These are phyloP conservation scores for Formica exsecta DNA, from an alignment of 1,140 invertebrate genomes.

Conservation along the genomic window DNA sequence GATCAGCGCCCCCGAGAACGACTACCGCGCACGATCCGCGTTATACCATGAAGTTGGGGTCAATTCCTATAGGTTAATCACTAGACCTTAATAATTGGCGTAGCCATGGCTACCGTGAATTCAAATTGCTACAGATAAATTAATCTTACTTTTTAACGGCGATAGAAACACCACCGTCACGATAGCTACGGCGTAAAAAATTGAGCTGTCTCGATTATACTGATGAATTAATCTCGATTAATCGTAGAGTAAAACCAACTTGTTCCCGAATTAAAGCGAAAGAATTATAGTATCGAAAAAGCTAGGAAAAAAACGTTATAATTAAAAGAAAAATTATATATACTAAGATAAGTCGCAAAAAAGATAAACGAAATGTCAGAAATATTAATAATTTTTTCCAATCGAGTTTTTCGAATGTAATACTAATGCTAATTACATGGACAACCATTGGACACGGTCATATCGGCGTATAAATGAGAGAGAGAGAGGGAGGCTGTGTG, in stretches of 20 bases:
- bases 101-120: not conserved
- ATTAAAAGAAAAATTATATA: not conserved
- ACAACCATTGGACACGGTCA: no score
- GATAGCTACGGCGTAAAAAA: not conserved
- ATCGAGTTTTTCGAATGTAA: not conserved
- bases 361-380: not conserved
- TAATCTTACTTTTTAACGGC: not conserved
- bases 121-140: not conserved
- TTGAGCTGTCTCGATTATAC: no score
- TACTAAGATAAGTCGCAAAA: not conserved
- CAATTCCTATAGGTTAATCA: not conserved
- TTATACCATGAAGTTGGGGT: constrained; percentile 8
- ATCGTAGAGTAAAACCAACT: no score
- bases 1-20: constrained; percentile 26
- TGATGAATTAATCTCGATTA: no score
- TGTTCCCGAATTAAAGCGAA: no score
- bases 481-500: no score
- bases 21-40: not conserved
- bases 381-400: not conserved
- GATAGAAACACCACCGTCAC: not conserved
- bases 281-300: no score
- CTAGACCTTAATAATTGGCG: not conserved
- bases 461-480: no score
- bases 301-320: no score
- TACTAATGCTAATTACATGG: not conserved